A percentile compares a stretch with the other conserved stretches of the same genome.
These are phyloP conservation scores for Euzophera pinguis DNA, from an alignment of 2,888 invertebrate genomes.

Conservation along the genomic window DNA sequence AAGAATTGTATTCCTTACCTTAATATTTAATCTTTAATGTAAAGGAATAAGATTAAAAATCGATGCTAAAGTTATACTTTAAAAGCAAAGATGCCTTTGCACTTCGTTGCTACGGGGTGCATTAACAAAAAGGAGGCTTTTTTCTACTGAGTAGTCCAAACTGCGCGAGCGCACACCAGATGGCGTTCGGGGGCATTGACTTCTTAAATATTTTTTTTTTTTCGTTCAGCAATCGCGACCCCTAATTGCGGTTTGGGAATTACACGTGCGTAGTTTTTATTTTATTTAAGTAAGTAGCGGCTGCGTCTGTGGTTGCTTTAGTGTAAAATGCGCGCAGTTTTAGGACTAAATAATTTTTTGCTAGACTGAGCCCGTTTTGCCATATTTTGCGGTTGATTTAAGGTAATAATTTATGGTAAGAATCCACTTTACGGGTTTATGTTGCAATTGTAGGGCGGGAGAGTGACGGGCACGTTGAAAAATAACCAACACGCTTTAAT, in stretches of 20 bases:
- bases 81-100: slow-evolving; percentile 19
- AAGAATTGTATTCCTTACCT: not conserved
- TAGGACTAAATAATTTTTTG: slow-evolving; percentile 16
- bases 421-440: not conserved
- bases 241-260: slow-evolving; percentile 63
- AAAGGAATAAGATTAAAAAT: slow-evolving; percentile 25
- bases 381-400: slow-evolving; percentile 9
- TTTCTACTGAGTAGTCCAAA: slow-evolving; percentile 19
- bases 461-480: not conserved
- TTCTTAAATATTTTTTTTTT: slow-evolving; percentile 57
- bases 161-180: slow-evolving; percentile 63
- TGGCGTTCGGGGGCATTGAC: slow-evolving; percentile 68
- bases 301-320: slow-evolving; percentile 37
- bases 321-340: slow-evolving; percentile 23
- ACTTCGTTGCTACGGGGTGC: slow-evolving; percentile 45
- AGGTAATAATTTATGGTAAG: not conserved
- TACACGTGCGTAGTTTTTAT: slow-evolving; percentile 49
- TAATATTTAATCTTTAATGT: not conserved
- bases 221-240: slow-evolving; percentile 57
- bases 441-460: not conserved
- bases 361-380: not conserved
- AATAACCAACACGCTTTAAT: not conserved
- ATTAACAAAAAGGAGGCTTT: slow-evolving; percentile 40
- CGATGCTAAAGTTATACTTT: not conserved
- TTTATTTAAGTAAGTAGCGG: slow-evolving; percentile 44